Evolutionary conservation across 1,140 invertebrate genomes (phyloP).

Genomic region (Bombus cullumanus): DNA sequence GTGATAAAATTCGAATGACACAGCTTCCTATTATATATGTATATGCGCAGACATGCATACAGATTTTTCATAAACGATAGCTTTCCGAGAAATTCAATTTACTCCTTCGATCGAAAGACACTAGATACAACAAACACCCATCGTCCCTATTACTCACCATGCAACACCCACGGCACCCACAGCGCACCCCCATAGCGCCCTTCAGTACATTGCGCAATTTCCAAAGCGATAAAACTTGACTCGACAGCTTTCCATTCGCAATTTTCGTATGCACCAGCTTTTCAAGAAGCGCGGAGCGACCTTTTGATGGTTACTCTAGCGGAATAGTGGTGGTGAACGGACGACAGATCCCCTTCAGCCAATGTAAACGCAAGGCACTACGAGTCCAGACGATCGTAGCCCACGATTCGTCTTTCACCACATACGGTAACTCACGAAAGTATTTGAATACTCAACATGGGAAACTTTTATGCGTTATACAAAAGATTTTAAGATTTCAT

Average conservation of each 20-base stretch:
- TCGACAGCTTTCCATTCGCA: not conserved
- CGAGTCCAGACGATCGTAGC: not conserved
- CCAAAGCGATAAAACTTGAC: not conserved
- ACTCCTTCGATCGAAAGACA: not conserved
- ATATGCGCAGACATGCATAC: no score
- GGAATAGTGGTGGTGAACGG: not conserved
- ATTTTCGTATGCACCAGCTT: not conserved
- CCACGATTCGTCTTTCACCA: no score
- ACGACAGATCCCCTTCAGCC: not conserved
- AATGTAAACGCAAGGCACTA: no score
- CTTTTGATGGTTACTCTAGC: constrained; percentile 20
- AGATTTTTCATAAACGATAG: not conserved
- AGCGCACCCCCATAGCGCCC: no score
- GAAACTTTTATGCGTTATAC: no score
- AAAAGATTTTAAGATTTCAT: no score
- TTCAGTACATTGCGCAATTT: not conserved
- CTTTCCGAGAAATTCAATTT: not conserved
- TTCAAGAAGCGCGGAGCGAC: not conserved
- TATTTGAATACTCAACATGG: no score
- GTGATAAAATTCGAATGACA: no score
- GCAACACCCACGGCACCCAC: not conserved
- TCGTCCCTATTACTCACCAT: not conserved
- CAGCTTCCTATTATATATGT: no score
- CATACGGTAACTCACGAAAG: no score
- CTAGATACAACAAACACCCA: no score